These are phyloP conservation scores for Anoplopoma fimbria DNA, from an alignment of 2,113 vertebrate species.

Conservation along the genomic window DNA sequence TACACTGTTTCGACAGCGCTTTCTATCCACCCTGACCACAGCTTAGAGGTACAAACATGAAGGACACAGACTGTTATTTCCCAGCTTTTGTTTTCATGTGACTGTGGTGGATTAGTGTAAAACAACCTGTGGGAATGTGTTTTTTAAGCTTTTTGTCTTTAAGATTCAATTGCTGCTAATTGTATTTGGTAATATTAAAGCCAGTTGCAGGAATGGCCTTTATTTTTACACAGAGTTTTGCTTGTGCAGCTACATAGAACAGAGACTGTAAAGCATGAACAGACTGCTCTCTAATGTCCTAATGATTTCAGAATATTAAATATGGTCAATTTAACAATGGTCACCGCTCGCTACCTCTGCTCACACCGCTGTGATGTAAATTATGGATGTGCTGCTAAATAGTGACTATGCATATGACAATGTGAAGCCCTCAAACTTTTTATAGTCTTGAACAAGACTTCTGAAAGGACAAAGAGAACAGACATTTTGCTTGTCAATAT, in stretches of 20 bases:
- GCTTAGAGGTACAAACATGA: not conserved
- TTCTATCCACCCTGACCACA: constrained; percentile 81
- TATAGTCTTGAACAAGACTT: constrained; percentile 22
- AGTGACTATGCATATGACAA: not conserved
- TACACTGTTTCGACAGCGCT: constrained; percentile 74
- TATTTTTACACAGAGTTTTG: constrained; percentile 31
- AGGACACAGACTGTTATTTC: constrained; percentile 12
- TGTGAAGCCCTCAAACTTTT: constrained; percentile 42
- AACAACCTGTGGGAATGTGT: constrained; percentile 19
- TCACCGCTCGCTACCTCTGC: constrained; percentile 32
- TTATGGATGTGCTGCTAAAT: constrained; percentile 5
- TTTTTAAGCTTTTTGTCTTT: constrained; percentile 48
- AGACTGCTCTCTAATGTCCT: constrained; percentile 6
- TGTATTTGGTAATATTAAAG: constrained; percentile 23
- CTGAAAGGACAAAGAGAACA: not conserved
- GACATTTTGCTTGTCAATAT: not conserved
- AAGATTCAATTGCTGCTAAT: constrained; percentile 47
- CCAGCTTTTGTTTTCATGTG: not conserved
- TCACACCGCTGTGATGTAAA: constrained; percentile 10
- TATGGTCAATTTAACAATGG: constrained; percentile 24
- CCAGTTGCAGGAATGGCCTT: constrained; percentile 27
- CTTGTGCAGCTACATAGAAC: not conserved
- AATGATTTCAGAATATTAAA: constrained; percentile 1
- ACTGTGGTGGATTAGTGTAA: not conserved
- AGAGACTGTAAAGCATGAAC: not conserved